Percentiles rank a stretch among this genome's conserved stretches.
phyloP scores from a whole-genome alignment of 2,797 vertebrate species.

The Tarsius wallacei region DNA sequence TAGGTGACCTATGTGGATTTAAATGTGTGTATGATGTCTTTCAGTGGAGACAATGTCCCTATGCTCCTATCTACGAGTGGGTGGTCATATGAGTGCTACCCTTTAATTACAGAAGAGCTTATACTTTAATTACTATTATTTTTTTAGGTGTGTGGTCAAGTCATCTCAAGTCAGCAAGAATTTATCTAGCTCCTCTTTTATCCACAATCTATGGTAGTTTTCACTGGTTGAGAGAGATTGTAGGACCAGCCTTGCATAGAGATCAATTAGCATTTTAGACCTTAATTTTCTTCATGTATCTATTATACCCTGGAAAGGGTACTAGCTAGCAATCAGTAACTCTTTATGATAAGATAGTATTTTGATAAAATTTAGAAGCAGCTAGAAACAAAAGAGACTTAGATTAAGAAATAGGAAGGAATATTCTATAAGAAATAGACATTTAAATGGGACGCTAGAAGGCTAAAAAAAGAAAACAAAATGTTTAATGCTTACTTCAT shows the following conservation, averaged over 20 bases:
- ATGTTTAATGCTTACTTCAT: not conserved
- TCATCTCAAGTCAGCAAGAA: conserved; percentile 17
- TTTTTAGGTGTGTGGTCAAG: not conserved
- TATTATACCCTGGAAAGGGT: not conserved
- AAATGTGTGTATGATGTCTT: conserved; percentile 7
- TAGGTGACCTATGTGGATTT: not conserved
- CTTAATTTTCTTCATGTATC: not conserved
- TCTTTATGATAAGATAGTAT: not conserved
- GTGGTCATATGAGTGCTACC: not conserved
- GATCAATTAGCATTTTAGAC: conserved; percentile 28
- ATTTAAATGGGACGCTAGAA: not conserved
- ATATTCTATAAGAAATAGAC: not conserved
- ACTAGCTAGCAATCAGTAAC: not conserved
- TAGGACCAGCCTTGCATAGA: not conserved
- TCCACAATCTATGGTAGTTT: not conserved
- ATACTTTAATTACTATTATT: not conserved
- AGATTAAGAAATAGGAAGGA: not conserved
- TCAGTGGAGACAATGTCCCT: not conserved
- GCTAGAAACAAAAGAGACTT: not conserved
- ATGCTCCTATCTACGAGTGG: not conserved
- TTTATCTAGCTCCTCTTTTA: not conserved
- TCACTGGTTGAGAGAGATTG: not conserved
- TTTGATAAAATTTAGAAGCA: not conserved
- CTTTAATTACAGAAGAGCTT: not conserved
- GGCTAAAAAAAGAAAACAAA: too few species aligned